Evolutionary conservation across 2,888 invertebrate genomes (phyloP), one percentile per base, ranked within the genome.

Genomic region (Coleophora flavipennella): DNA sequence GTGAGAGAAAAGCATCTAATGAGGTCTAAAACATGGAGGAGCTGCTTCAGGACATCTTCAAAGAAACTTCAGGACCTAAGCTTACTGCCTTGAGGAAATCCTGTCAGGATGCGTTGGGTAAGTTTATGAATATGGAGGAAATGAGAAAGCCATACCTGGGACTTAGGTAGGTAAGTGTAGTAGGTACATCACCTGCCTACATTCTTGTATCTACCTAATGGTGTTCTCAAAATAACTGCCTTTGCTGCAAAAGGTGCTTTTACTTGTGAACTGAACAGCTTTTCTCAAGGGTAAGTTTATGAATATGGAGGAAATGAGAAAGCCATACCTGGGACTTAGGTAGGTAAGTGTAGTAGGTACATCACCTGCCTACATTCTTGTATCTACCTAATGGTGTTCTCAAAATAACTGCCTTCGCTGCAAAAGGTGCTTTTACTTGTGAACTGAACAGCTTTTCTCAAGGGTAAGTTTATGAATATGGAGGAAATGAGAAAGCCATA

Each of bases 21-120:
- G 33, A 12, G 20, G 20, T 13, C 13, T 33, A 13, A n/a, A 59
- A 56, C 44, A 95, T 96, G 95, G 96, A 96, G 86, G 94, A 95
- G 75, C 86, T 96, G 57, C 86, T 96, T 50, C 88, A 91, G 69
- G 92, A 92, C 73, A 90, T 96, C 60, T 89, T 92, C 55, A 94
- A 91, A 76, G 96, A 96, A 84, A 92, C 95, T 44, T 89, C 90
- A 37, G 91, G 92, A 57, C 90, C 91, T 25, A 96, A 95, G 76
- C 84, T 91, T 58, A 86, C 89, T 42, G 86, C 88, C 51, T 77
- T 96, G 54, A 90, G 92, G 63, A 92, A 93, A 79, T 88, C 93
- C 53, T 92, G 94, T 61, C 94, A 95, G 81, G 93, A 94, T 80
- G 94, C 94, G 52, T 88, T 93, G 71, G 95, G 96, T 95, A 86